These are phyloP conservation scores for Gryllus longicercus DNA, from an alignment of 2,888 invertebrate species.

Conservation along the genomic window DNA sequence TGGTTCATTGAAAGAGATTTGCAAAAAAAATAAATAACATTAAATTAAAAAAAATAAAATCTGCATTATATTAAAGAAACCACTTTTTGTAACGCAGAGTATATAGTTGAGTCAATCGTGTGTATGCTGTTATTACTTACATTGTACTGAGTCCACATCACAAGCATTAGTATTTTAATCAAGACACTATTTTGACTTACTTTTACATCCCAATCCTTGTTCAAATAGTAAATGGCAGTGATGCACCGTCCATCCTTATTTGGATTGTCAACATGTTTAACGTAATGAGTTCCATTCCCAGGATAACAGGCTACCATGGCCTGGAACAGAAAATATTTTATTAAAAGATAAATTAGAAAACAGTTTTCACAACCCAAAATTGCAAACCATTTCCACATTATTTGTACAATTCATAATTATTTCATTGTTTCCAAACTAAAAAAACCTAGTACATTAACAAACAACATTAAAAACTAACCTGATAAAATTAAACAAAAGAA, in stretches of 20 bases:
- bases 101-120: too few species aligned
- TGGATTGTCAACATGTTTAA: constrained; percentile 97
- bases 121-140: not conserved
- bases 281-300: constrained; percentile 88
- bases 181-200: constrained; percentile 48
- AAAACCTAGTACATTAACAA: too few species aligned
- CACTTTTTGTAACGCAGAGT: too few species aligned
- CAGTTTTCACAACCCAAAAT: not conserved
- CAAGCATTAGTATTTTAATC: not conserved
- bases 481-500: too few species aligned
- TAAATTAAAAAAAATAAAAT: too few species aligned
- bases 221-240: constrained; percentile 96
- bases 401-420: constrained; percentile 27
- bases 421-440: too few species aligned
- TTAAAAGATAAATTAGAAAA: constrained; percentile 25
- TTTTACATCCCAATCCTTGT: constrained; percentile 85
- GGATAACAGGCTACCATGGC: constrained; percentile 99
- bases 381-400: not conserved
- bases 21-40: too few species aligned
- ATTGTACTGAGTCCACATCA: not conserved
- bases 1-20: too few species aligned
- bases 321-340: constrained; percentile 53
- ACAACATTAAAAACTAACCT: too few species aligned
- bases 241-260: constrained; percentile 94
- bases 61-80: too few species aligned